Evolutionary conservation across 2,797 vertebrate species (phyloP).

Genomic region (Acomys russatus): DNA sequence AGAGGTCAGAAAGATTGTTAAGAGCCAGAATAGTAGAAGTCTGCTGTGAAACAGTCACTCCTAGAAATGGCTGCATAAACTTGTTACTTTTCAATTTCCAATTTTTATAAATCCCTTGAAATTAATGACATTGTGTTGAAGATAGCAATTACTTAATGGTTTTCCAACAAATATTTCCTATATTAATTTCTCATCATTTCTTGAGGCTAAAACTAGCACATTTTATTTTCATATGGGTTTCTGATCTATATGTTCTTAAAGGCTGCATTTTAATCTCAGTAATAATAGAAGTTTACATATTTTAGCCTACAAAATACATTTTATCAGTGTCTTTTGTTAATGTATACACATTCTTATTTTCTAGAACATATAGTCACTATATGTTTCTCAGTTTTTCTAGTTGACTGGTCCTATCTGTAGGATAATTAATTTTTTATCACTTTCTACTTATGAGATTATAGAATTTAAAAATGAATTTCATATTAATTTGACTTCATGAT

Average conservation of each 20-base stretch:
- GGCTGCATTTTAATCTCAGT: not conserved
- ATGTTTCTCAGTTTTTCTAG: not conserved
- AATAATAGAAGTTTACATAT: not conserved
- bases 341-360: not conserved
- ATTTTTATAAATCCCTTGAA: not conserved
- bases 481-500: conserved; percentile 1
- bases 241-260: conserved; percentile 4
- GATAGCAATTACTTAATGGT: not conserved
- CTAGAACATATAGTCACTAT: not conserved
- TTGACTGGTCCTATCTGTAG: not conserved
- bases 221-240: not conserved
- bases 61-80: not conserved
- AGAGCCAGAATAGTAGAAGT: not conserved
- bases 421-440: not conserved
- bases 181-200: not conserved
- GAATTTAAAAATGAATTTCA: conserved; percentile 24
- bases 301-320: not conserved
- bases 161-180: not conserved
- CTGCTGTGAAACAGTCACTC: not conserved
- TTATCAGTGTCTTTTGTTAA: not conserved
- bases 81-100: not conserved
- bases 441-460: not conserved
- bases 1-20: not conserved
- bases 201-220: not conserved
- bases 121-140: not conserved